Conservation (phyloP, 1,140 invertebrate species). For the Anoplolepis gracilipes region DNA sequence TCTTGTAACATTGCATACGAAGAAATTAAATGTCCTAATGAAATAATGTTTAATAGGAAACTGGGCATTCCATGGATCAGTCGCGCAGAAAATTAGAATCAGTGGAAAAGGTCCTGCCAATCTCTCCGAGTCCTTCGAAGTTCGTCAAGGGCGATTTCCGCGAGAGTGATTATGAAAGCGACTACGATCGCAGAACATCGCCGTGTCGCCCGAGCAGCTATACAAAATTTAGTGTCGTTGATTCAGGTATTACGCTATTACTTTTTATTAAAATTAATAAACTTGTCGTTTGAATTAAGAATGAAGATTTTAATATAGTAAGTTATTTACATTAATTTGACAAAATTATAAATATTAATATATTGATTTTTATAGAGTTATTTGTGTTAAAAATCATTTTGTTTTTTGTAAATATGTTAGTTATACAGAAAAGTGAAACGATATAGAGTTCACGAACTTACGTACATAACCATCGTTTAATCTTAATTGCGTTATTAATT, state of each 20-base stretch:
- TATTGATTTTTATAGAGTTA: not conserved
- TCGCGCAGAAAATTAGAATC: constrained; percentile 80
- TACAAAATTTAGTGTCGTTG: constrained; percentile 87
- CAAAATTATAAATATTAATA: too few species aligned
- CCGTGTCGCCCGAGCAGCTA: constrained; percentile 88
- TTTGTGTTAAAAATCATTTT: not conserved
- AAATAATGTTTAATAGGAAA: constrained; percentile 79
- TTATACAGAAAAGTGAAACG: not conserved
- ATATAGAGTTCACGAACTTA: not conserved
- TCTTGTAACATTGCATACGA: not conserved
- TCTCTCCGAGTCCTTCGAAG: constrained; percentile 88
- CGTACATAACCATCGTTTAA: not conserved
- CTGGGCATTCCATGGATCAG: constrained; percentile 80
- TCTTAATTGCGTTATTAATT: not conserved
- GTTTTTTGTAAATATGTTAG: constrained; percentile 10
- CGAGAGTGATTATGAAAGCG: constrained; percentile 91
- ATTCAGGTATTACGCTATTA: constrained; percentile 78
- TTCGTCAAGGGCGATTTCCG: constrained; percentile 90
- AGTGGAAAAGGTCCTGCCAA: constrained; percentile 66
- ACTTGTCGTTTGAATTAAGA: not conserved
- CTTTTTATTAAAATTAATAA: not conserved
- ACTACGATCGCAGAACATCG: constrained; percentile 89
- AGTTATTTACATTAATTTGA: too few species aligned
- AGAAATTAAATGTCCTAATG: not conserved
- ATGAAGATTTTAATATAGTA: not conserved